A percentile compares a stretch with the other conserved stretches of the same genome.
These are phyloP conservation scores for Melanotaenia parkinsoni DNA, from an alignment of 2,797 vertebrate species.

Conservation along the genomic window DNA sequence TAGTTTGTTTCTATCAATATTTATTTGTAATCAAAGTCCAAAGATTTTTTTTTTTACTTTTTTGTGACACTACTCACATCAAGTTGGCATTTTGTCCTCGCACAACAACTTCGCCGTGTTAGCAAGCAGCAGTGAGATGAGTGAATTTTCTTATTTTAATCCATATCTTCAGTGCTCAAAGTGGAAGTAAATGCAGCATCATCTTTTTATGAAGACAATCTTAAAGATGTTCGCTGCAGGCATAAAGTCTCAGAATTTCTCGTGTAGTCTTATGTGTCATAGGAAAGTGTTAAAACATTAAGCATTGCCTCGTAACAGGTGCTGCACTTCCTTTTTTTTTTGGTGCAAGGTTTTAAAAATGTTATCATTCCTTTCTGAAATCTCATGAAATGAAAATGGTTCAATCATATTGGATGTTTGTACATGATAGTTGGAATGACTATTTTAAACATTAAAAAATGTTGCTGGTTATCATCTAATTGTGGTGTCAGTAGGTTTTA, in stretches of 20 bases:
- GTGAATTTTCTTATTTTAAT: background rate
- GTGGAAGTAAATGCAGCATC: background rate
- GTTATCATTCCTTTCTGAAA: slow-evolving; percentile 43
- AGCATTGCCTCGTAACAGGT: background rate
- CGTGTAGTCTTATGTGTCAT: background rate
- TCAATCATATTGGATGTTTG: background rate
- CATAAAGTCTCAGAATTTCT: background rate
- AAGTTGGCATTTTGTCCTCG: slow-evolving; percentile 1
- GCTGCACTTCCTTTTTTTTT: background rate
- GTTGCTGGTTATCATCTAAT: slow-evolving; percentile 13
- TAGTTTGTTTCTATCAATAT: slow-evolving; percentile 43
- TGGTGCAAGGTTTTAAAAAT: slow-evolving; percentile 20
- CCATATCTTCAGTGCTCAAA: background rate
- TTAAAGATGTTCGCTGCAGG: background rate
- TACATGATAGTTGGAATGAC: background rate
- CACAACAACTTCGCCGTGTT: background rate
- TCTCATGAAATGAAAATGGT: slow-evolving; percentile 10
- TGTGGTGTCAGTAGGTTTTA: slow-evolving; percentile 25
- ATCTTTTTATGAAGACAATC: background rate
- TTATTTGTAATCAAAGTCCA: slow-evolving; percentile 61
- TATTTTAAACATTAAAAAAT: slow-evolving; percentile 10
- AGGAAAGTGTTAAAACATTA: background rate
- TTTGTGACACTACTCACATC: slow-evolving; percentile 5
- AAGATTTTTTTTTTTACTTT: slow-evolving; percentile 26
- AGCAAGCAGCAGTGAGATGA: background rate